Percentiles rank a stretch among this genome's conserved stretches.
Conservation (phyloP, 2,113 vertebrate species). For the Saguinus imperator region DNA sequence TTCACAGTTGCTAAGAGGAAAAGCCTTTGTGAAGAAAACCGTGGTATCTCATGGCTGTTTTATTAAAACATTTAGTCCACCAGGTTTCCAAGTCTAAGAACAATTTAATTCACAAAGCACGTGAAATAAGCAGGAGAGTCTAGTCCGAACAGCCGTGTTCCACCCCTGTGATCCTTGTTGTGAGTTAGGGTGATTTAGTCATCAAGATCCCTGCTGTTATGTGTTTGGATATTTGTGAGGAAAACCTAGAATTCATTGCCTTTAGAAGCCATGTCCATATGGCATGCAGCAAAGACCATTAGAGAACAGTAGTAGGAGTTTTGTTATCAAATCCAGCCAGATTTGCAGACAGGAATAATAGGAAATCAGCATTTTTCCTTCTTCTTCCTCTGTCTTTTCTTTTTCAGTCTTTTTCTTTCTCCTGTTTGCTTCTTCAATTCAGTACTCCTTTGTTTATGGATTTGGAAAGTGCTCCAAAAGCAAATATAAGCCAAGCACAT, state of each 20-base stretch:
- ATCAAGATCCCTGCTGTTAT: slow-evolving; percentile 1
- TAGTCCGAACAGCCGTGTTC: neutral
- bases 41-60: neutral
- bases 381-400: neutral
- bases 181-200: neutral
- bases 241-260: slow-evolving; percentile 43
- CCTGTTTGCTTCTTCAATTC: neutral
- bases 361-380: neutral
- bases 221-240: slow-evolving; percentile 33
- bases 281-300: neutral
- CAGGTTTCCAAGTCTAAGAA: slow-evolving; percentile 29
- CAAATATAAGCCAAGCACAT: slow-evolving; percentile 5
- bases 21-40: slow-evolving; percentile 36
- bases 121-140: slow-evolving; percentile 29
- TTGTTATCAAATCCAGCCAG: neutral
- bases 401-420: neutral
- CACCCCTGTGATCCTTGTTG: neutral
- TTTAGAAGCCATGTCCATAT: neutral
- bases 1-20: neutral
- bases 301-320: neutral
- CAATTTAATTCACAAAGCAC: slow-evolving; percentile 30
- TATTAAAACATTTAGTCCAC: slow-evolving; percentile 47
- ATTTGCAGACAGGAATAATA: neutral
- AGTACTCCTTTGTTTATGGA: slow-evolving; percentile 3
- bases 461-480: slow-evolving; percentile 26